These are phyloP conservation scores for Scylla paramamosain DNA, from an alignment of 1,140 invertebrate species.

Conservation along the genomic window DNA sequence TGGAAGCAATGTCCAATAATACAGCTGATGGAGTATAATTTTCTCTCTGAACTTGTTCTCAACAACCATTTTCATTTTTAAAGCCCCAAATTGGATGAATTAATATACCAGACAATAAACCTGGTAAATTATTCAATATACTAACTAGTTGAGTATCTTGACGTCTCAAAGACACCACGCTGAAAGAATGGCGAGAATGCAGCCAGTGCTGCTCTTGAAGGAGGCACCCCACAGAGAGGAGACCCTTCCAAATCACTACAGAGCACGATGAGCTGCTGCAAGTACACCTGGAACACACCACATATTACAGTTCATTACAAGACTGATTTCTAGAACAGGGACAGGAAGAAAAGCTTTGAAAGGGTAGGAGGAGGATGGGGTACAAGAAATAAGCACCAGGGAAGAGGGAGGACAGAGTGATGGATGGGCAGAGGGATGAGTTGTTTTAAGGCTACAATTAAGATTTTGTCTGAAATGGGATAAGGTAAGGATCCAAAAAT, in stretches of 20 bases:
- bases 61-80: background rate
- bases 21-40: too few relatives aligned
- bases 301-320: too few relatives aligned
- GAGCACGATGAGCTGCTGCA: conserved; percentile 68
- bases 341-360: background rate
- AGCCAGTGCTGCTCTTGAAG: conserved; percentile 84
- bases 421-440: background rate
- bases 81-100: background rate
- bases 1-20: too few relatives aligned
- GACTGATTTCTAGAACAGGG: too few relatives aligned
- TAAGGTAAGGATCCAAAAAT: too few relatives aligned
- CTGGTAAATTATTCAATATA: background rate
- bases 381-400: too few relatives aligned
- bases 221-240: conserved; percentile 56
- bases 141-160: conserved; percentile 63
- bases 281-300: conserved; percentile 57
- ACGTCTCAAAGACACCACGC: conserved; percentile 89
- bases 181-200: conserved; percentile 92
- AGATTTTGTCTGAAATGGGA: too few relatives aligned
- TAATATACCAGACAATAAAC: background rate
- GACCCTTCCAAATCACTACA: conserved; percentile 67
- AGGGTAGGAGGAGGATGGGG: background rate
- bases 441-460: too few relatives aligned
- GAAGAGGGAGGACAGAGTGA: background rate
- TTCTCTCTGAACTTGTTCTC: background rate